Conservation (phyloP, 2,113 vertebrate genomes). For the Coturnix japonica region DNA sequence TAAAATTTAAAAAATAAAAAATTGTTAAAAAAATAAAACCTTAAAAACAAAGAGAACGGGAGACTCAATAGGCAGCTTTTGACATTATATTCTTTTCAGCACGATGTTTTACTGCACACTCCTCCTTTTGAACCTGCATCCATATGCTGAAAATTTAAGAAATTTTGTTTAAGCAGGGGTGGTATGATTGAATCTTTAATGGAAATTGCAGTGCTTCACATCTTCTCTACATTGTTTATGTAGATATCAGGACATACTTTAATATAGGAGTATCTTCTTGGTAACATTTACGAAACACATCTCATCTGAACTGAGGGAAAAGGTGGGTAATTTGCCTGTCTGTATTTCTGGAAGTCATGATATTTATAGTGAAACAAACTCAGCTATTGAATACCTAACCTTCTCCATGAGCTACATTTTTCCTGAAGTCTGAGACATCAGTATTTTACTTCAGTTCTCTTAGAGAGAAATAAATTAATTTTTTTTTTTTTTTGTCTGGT, state of each 20-base stretch:
- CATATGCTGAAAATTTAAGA: not conserved
- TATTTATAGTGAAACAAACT: not conserved
- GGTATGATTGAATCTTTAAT: not conserved
- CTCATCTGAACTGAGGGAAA: conserved; percentile 11
- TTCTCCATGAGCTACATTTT: not conserved
- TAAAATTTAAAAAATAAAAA: too few relatives aligned
- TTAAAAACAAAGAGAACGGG: not conserved
- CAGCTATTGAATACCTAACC: not conserved
- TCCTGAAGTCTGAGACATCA: not conserved
- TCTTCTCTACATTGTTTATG: not conserved
- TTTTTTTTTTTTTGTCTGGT: not conserved
- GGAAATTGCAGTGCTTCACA: not conserved
- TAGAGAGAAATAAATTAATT: not conserved
- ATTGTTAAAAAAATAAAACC: too few relatives aligned
- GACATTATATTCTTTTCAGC: not conserved
- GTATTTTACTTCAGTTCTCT: not conserved
- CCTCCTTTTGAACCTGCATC: not conserved
- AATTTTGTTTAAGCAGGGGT: not conserved
- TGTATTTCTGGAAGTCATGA: not conserved
- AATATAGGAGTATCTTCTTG: not conserved
- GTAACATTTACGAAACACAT: conserved; percentile 4
- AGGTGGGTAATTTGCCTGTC: conserved; percentile 28
- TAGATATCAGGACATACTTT: not conserved
- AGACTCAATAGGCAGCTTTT: not conserved
- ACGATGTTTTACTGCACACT: not conserved